phyloP scores from a whole-genome alignment of 2,888 invertebrate species.

The Cephus nigrinus region DNA sequence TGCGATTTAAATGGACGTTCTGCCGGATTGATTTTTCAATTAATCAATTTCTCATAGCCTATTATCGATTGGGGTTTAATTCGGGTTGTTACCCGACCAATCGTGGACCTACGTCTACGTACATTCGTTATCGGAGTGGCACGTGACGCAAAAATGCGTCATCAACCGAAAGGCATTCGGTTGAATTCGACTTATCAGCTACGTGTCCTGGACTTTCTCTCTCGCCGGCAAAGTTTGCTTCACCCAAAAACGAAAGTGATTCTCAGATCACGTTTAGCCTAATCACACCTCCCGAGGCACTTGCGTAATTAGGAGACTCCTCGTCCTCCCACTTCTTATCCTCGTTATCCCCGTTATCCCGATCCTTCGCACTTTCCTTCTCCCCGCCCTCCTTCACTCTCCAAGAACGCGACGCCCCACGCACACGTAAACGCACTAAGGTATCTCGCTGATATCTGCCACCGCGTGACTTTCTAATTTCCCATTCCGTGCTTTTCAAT shows the following conservation, averaged over 20 bases:
- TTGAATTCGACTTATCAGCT: too few relatives aligned
- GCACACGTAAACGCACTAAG: conserved; percentile 11
- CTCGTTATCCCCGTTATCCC: neutral
- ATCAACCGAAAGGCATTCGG: too few relatives aligned
- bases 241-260: conserved; percentile 54
- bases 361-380: conserved; percentile 8
- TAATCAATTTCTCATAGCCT: too few relatives aligned
- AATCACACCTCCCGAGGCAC: conserved; percentile 54
- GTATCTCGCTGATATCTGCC: conserved; percentile 9
- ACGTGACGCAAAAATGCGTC: conserved; percentile 13
- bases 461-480: conserved; percentile 38
- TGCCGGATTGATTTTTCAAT: too few relatives aligned
- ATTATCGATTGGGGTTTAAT: too few relatives aligned
- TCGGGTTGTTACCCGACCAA: too few relatives aligned
- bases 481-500: conserved; percentile 31
- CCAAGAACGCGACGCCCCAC: conserved; percentile 10
- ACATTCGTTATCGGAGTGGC: conserved; percentile 21
- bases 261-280: conserved; percentile 58
- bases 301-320: conserved; percentile 51
- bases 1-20: too few relatives aligned
- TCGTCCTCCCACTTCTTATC: neutral
- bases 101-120: conserved; percentile 10
- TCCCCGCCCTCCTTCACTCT: neutral
- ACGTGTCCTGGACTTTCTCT: neutral
- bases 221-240: conserved; percentile 18